These are phyloP conservation scores for Orthonychiurus folsomi DNA, from an alignment of 2,888 invertebrate species.

Conservation along the genomic window DNA sequence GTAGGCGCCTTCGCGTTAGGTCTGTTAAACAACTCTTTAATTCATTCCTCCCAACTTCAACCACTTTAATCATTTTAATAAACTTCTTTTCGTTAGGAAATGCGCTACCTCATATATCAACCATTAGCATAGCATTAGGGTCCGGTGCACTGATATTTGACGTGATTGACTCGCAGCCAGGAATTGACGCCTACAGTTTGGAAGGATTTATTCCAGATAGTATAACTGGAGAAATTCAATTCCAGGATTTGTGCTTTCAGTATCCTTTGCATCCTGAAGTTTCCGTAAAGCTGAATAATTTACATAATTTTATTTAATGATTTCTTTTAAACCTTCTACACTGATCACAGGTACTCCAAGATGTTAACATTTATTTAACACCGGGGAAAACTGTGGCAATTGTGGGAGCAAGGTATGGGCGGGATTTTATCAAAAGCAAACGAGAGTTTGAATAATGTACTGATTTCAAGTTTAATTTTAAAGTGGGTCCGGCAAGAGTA, in stretches of 20 bases:
- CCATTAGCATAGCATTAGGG: constrained; percentile 40
- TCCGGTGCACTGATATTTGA: constrained; percentile 43
- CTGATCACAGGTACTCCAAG: constrained; percentile 52
- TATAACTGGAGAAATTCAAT: constrained; percentile 45
- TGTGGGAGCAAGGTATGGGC: constrained; percentile 60
- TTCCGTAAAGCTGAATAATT: constrained; percentile 44
- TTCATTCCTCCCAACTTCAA: too few relatives aligned
- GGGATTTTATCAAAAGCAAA: too few relatives aligned
- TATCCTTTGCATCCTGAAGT: constrained; percentile 48
- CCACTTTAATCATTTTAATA: too few relatives aligned
- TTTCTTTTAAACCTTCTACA: constrained; percentile 56
- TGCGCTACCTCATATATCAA: neutral
- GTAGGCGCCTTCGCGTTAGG: neutral
- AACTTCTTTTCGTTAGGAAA: too few relatives aligned
- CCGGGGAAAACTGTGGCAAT: constrained; percentile 60
- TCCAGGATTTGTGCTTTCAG: constrained; percentile 44
- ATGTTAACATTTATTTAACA: constrained; percentile 57
- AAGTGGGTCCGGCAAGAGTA: constrained; percentile 71
- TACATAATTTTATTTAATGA: constrained; percentile 43
- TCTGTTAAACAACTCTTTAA: too few relatives aligned
- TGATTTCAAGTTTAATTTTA: too few relatives aligned
- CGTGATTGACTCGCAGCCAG: constrained; percentile 47
- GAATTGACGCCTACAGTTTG: constrained; percentile 47
- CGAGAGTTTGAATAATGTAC: too few relatives aligned
- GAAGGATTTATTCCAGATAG: constrained; percentile 44